Evolutionary conservation across 1,140 invertebrate species (phyloP).

Genomic region (Drosophila jambulina): DNA sequence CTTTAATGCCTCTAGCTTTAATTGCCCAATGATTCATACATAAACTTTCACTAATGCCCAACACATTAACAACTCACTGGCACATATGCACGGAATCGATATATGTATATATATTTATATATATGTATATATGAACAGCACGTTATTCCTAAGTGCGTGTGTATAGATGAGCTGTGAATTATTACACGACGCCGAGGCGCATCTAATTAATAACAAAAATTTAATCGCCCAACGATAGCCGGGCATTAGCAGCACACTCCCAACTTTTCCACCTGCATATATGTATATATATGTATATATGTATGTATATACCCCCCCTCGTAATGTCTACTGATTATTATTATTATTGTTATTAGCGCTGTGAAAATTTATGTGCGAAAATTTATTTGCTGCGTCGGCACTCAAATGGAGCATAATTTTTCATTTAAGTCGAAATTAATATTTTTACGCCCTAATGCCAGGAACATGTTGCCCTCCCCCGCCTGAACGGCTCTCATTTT

Average conservation of each 20-base stretch:
- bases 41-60: conserved; percentile 56
- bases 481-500: neutral
- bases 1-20: conserved; percentile 23
- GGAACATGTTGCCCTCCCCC: conserved; percentile 15
- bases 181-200: conserved; percentile 56
- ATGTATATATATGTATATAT: neutral
- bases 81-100: conserved; percentile 10
- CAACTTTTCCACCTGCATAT: neutral
- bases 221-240: conserved; percentile 75
- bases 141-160: conserved; percentile 2
- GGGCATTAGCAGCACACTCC: conserved; percentile 31
- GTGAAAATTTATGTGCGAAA: conserved; percentile 69
- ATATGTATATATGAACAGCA: too few relatives aligned
- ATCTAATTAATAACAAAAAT: conserved; percentile 81
- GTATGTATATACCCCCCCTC: neutral
- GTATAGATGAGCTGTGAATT: conserved; percentile 59
- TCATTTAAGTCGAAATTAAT: conserved; percentile 84
- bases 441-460: conserved; percentile 64
- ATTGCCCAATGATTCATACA: conserved; percentile 22
- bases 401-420: conserved; percentile 82
- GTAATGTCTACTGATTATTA: conserved; percentile 73
- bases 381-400: conserved; percentile 65
- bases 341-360: conserved; percentile 78
- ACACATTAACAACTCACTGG: conserved; percentile 66
- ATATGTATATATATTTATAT: conserved; percentile 4